These are phyloP conservation scores for Acestrorhynchus altus DNA, from an alignment of 2,797 vertebrate species.

Conservation along the genomic window DNA sequence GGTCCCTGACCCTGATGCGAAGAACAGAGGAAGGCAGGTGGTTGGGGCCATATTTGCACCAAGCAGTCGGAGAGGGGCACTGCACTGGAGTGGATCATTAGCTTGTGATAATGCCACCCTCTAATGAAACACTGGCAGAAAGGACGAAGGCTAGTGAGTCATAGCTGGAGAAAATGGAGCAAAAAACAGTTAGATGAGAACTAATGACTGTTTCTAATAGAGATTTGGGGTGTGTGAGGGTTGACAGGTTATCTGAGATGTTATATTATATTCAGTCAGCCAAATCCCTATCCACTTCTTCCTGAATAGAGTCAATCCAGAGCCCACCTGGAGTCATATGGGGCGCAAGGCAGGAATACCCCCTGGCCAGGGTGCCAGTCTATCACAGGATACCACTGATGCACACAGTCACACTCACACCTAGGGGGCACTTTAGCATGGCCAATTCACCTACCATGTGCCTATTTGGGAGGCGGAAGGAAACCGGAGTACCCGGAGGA, in stretches of 20 bases:
- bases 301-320: no score
- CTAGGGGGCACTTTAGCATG: no score
- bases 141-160: conserved; percentile 28
- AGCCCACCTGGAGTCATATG: no score
- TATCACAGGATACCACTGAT: no score
- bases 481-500: no score
- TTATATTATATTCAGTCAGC: not conserved
- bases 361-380: no score
- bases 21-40: not conserved
- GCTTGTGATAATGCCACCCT: conserved; percentile 37
- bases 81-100: conserved; percentile 31
- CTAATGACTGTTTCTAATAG: not conserved
- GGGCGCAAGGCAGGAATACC: no score
- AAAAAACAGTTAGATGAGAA: not conserved
- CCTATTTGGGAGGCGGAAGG: no score
- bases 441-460: no score
- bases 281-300: no score
- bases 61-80: conserved; percentile 1
- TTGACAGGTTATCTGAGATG: not conserved
- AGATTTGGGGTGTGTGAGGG: not conserved
- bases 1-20: conserved; percentile 24
- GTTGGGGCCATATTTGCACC: conserved; percentile 7
- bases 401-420: no score
- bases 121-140: conserved; percentile 22
- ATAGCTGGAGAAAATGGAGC: conserved; percentile 16